Evolutionary conservation across 35 echinoderm and acorn worm species (phyloP).

Genomic region (Patiria miniata): DNA sequence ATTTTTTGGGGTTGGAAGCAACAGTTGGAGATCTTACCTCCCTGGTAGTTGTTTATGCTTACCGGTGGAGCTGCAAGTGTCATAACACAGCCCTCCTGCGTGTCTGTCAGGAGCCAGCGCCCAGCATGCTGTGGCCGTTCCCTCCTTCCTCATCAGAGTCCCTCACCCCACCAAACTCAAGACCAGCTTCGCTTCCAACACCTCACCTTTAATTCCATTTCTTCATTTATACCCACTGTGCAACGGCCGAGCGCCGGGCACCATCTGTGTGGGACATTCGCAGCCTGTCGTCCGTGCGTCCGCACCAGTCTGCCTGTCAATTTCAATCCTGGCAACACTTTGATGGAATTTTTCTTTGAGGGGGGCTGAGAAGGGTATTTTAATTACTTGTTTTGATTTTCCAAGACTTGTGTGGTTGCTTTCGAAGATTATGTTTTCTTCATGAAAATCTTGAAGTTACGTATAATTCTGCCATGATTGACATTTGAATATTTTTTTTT

Average conservation of each 20-base stretch:
- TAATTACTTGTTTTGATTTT: too few relatives aligned
- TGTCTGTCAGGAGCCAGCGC: neutral
- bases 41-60: conserved; percentile 28
- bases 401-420: too few relatives aligned
- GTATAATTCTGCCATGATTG: too few relatives aligned
- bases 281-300: neutral
- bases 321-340: neutral
- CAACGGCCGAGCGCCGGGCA: neutral
- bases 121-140: neutral
- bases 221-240: neutral
- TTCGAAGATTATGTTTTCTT: too few relatives aligned
- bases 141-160: neutral
- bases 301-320: neutral
- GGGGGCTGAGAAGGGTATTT: too few relatives aligned
- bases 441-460: too few relatives aligned
- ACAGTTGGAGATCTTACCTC: neutral
- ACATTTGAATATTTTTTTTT: too few relatives aligned
- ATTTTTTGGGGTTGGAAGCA: neutral
- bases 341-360: neutral
- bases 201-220: conserved; percentile 6
- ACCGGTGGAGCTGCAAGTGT: conserved; percentile 9
- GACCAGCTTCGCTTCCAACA: neutral
- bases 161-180: too few relatives aligned
- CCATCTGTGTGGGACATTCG: conserved; percentile 16
- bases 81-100: conserved; percentile 7